Base-by-base conservation (phyloP, 2,797 vertebrate genomes). In the Dendrocincla tyrannina region DNA sequence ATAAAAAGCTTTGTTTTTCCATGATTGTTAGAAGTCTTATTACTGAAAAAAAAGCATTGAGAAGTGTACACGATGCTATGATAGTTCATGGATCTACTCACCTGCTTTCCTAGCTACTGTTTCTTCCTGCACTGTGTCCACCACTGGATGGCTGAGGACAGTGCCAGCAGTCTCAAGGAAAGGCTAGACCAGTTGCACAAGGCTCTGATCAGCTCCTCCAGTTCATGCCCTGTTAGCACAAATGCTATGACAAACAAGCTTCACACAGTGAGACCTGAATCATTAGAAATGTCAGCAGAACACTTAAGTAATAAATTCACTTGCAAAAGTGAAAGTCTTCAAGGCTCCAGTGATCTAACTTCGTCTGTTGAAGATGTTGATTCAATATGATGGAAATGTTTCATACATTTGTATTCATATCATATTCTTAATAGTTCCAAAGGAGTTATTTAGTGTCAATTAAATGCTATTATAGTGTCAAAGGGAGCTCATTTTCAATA, bases 401-500 rank as follows among this genome's bases (percentile, higher is more conserved):
- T 96, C 91, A 81, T 24, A 49, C 75, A 84, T 96, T 91, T 93
- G 83, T 81, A 95, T 95, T 96, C 95, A 49, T 80, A 86, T 76
- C 58, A n/a, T 70, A 81, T 56, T 78, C 81, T 87, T 87, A 82
- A 91, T 56, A 24, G 76, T 76, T 93, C 73, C 81, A 74, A 83
- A 85, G 63, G 88, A 91, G 50, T 81, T 91, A 86, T 94, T 96
- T 96, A 91, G 91, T 73, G 86, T 70, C 96, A 97, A 95, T 97
- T 96, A 97, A 95, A 92, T 56, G 60, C 81, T 73, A 95, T 96
- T 96, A 95, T 23, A 94, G 73, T 94, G 91, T 96, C 95, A 96
- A 95, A 97, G 12, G 22, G 60, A 97, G 86, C 53, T 93, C 7
- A 85, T 88, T 96, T 96, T 78, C 87, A 88, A 87, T 46, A 50